Percentiles rank a stretch among this genome's conserved stretches.
Conservation (phyloP, 2,113 vertebrate species). For the Phaethornis superciliosus region DNA sequence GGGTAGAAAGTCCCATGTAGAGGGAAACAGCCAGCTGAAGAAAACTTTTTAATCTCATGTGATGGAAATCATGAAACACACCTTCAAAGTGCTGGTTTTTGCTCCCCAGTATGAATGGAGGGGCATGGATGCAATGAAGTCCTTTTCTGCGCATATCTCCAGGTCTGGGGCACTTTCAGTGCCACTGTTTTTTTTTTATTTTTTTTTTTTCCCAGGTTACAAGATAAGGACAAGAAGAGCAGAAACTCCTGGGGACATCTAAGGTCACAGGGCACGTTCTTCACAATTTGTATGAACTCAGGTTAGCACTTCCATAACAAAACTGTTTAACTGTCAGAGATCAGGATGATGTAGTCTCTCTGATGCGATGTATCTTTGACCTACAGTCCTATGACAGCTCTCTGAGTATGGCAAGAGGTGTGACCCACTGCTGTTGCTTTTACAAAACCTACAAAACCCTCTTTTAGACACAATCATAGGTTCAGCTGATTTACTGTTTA, state of each 20-base stretch:
- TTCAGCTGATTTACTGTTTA: background rate
- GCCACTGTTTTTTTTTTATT: background rate
- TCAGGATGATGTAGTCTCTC: background rate
- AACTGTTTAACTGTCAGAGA: background rate
- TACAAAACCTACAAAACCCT: background rate
- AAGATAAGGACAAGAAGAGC: background rate
- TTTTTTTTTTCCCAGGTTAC: background rate
- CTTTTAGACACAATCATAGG: background rate
- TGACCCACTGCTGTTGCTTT: background rate
- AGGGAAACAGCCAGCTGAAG: background rate
- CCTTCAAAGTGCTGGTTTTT: background rate
- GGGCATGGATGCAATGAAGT: fast-evolving
- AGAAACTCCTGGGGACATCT: background rate
- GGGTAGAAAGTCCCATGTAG: background rate
- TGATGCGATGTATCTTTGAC: background rate
- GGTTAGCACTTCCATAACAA: background rate
- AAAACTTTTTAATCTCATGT: background rate
- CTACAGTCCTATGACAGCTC: background rate
- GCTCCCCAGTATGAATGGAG: fast-evolving
- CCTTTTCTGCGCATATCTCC: background rate
- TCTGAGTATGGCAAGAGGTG: background rate
- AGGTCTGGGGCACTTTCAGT: background rate
- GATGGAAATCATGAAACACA: background rate
- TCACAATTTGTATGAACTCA: background rate
- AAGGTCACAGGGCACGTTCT: background rate